These are phyloP conservation scores for Onychostoma macrolepis DNA, from an alignment of 2,113 vertebrate species.

Conservation along the genomic window DNA sequence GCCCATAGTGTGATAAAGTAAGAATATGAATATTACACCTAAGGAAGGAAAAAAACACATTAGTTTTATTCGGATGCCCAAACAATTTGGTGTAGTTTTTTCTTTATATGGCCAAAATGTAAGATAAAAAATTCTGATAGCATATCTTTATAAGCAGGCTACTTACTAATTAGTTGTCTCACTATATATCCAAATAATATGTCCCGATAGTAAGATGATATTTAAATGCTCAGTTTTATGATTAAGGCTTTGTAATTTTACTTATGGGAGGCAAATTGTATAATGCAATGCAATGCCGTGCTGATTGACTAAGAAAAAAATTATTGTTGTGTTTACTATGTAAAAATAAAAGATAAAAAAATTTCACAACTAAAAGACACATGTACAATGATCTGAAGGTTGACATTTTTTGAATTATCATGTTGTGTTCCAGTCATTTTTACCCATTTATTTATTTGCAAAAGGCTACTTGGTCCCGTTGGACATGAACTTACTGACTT, in stretches of 20 bases:
- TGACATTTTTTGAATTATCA: too few species aligned
- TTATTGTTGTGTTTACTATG: too few species aligned
- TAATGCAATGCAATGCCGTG: background rate
- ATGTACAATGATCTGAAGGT: too few species aligned
- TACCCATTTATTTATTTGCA: too few species aligned
- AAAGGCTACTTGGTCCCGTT: too few species aligned
- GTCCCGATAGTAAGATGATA: background rate
- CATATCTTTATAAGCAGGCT: background rate
- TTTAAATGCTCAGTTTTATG: conserved; percentile 3
- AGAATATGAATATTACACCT: background rate
- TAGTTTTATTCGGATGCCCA: background rate
- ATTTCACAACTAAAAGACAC: too few species aligned
- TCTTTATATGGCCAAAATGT: background rate
- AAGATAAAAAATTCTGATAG: background rate
- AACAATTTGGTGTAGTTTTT: background rate
- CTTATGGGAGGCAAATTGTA: background rate
- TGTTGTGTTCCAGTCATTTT: too few species aligned
- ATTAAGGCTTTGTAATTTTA: background rate
- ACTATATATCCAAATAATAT: background rate
- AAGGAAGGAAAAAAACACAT: background rate
- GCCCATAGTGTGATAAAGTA: background rate
- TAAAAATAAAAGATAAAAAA: too few species aligned
- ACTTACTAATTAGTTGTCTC: background rate
- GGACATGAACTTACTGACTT: too few species aligned
- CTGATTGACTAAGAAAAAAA: background rate